These are phyloP conservation scores for Pseudomyrmex gracilis DNA, from an alignment of 1,140 invertebrate genomes.

Conservation along the genomic window DNA sequence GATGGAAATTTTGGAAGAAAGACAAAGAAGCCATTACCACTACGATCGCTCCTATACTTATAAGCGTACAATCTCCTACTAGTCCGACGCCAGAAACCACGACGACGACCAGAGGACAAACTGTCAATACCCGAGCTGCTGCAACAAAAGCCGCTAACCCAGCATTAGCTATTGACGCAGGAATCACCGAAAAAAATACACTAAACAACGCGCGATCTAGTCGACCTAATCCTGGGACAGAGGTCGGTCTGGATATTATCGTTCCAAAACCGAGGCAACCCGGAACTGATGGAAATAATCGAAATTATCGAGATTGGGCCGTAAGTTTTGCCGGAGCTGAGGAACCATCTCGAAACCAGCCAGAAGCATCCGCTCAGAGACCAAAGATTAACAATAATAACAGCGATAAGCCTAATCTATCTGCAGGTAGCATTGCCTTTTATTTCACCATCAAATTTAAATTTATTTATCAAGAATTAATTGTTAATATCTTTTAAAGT, in stretches of 20 bases:
- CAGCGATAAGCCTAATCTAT: background rate
- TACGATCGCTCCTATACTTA: constrained; percentile 10
- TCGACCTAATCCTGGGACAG: constrained; percentile 80
- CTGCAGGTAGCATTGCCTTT: background rate
- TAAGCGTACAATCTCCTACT: background rate
- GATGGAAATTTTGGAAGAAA: constrained; percentile 82
- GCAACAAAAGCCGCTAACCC: constrained; percentile 72
- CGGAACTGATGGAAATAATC: constrained; percentile 61
- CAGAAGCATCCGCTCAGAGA: constrained; percentile 68
- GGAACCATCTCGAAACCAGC: constrained; percentile 66
- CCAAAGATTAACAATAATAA: constrained; percentile 2
- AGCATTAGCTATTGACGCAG: constrained; percentile 74
- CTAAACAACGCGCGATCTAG: constrained; percentile 68
- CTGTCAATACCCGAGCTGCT: constrained; percentile 58
- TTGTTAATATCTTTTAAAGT: too few species aligned
- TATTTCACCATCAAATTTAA: too few species aligned
- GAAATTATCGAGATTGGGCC: constrained; percentile 79
- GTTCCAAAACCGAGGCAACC: constrained; percentile 64
- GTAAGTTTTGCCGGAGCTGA: constrained; percentile 79
- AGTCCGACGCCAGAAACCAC: background rate
- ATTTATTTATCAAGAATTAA: too few species aligned
- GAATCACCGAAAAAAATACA: constrained; percentile 66
- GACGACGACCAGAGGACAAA: background rate
- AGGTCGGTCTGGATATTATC: constrained; percentile 78
- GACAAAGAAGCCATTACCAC: constrained; percentile 61